These are phyloP conservation scores for Podilymbus podiceps DNA, from an alignment of 2,113 vertebrate species.

Conservation along the genomic window DNA sequence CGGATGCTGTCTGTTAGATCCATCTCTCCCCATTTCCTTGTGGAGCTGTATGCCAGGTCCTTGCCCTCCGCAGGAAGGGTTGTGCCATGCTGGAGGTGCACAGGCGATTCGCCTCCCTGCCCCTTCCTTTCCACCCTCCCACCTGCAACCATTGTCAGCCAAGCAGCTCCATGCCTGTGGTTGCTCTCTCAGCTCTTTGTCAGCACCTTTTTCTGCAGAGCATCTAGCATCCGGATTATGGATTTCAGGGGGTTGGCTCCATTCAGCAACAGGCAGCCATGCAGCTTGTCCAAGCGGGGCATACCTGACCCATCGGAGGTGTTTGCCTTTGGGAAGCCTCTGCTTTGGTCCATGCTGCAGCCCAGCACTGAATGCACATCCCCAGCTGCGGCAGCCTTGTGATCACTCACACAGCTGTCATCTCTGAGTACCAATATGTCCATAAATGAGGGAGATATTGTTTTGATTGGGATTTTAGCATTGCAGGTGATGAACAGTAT, in stretches of 20 bases:
- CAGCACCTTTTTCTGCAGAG: neutral
- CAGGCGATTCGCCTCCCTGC: neutral
- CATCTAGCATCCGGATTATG: neutral
- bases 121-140: neutral
- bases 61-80: neutral
- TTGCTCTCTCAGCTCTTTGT: neutral
- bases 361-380: accelerated
- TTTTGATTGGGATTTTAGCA: neutral
- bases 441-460: neutral
- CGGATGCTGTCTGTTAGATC: neutral
- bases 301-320: neutral
- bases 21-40: neutral
- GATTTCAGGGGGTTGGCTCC: neutral
- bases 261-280: neutral
- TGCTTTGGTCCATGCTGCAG: neutral
- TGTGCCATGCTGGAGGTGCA: neutral
- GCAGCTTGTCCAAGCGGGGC: accelerated
- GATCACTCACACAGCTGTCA: neutral
- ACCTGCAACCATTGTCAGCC: neutral
- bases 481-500: constrained; percentile 44
- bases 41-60: neutral
- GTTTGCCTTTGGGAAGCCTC: neutral
- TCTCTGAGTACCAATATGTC: neutral
- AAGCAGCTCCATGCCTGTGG: neutral
- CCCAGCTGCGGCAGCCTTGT: neutral